Evolutionary conservation across 2,797 vertebrate species (phyloP), one percentile per base, ranked within the genome.

Genomic region (Luscinia megarhynchos): DNA sequence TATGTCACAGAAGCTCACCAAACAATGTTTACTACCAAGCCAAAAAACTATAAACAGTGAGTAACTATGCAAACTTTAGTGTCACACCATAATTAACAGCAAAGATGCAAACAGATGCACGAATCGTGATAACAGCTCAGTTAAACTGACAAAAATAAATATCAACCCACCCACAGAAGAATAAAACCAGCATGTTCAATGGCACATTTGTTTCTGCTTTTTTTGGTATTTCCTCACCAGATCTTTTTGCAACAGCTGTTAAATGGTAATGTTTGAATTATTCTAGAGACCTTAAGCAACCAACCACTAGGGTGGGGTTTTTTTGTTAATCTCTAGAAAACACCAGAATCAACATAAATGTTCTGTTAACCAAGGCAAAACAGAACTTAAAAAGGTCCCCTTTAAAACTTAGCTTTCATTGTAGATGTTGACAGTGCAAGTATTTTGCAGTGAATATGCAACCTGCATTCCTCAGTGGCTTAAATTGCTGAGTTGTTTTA

Each of bases 51-150:
- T 75, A 81, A 96, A 94, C 95, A 92, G 59, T 84, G 72, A 97
- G 89, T 93, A 95, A 87, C 91, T 92, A 90, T 55, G 81, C 57
- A 90, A 96, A 96, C 66, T 92, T 94, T 50, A 91, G 73, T 67
- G 90, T 90, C 87, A 67, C 62, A 90, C 68, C 86, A 87, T 93
- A 93, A 96, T 93, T 90, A 96, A 83, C 64, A 92, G 87, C 81
- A 93, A 83, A 78, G 87, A 94, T 84, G 90, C 87, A 95, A 97
- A 94, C 93, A 97, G 93, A 97, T 94, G 91, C 50, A 96, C 1
- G 0, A 92, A 90, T 91, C 30, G 0, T 81, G 85, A 34, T 51
- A 94, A 79, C 87, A 58, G 76, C 59, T 94, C 79, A 68, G 81
- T 74, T 90, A 74, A 96, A 93, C 80, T 94, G 82, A 59, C 94